Evolutionary conservation across 1,140 invertebrate species (phyloP).

Genomic region (Trialeurodes vaporariorum): DNA sequence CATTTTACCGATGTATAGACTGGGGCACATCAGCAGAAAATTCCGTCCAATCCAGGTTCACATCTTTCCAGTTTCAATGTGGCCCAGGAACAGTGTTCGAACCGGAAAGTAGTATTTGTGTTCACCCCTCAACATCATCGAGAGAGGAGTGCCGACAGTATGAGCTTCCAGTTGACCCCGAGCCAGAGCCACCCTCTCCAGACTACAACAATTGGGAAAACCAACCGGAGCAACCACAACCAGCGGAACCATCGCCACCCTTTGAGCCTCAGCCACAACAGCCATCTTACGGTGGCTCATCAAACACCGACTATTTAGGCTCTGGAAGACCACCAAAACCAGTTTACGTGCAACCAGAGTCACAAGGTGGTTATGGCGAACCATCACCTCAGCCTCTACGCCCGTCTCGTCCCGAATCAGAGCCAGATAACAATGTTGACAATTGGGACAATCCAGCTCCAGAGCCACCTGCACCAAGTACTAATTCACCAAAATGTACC

Average conservation of each 20-base stretch:
- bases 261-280: conserved; percentile 16
- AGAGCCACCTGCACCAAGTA: conserved; percentile 7
- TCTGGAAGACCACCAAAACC: conserved; percentile 23
- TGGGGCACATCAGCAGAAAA: conserved; percentile 28
- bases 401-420: not conserved
- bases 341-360: conserved; percentile 15
- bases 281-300: not conserved
- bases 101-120: conserved; percentile 47
- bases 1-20: conserved; percentile 46
- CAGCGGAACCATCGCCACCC: conserved; percentile 14
- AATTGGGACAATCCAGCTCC: conserved; percentile 1
- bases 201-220: conserved; percentile 8
- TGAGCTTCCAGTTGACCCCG: not conserved
- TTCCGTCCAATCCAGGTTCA: conserved; percentile 25
- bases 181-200: conserved; percentile 8
- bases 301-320: conserved; percentile 14
- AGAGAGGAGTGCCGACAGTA: conserved; percentile 38
- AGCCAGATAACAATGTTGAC: conserved; percentile 6
- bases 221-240: conserved; percentile 7
- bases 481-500: conserved; percentile 18
- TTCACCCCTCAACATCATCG: conserved; percentile 48
- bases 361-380: not conserved
- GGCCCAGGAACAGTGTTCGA: conserved; percentile 58
- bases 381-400: not conserved
- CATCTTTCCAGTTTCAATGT: conserved; percentile 50